Evolutionary conservation across 2,113 vertebrate genomes (phyloP).

Genomic region (Hiodon tergisus): DNA sequence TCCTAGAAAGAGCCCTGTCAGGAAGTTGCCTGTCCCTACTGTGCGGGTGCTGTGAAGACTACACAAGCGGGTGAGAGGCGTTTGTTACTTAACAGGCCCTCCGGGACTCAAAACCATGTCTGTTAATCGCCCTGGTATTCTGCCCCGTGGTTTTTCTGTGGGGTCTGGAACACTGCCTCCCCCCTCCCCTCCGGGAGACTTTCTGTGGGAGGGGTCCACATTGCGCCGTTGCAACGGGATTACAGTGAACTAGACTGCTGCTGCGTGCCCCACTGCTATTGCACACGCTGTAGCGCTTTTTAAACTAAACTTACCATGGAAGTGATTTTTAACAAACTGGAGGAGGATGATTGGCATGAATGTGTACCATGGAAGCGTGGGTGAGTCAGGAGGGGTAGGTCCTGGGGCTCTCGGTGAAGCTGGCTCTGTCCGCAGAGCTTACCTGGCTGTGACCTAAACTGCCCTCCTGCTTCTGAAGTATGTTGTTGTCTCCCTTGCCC

Average conservation of each 20-base stretch:
- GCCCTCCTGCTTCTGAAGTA: too few species aligned
- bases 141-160: constrained; percentile 21
- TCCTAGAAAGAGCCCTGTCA: constrained; percentile 25
- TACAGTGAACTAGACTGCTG: background rate
- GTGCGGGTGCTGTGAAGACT: constrained; percentile 44
- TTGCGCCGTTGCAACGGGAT: background rate
- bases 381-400: too few species aligned
- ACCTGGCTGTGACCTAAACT: too few species aligned
- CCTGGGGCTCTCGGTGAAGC: too few species aligned
- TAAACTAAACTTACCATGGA: background rate
- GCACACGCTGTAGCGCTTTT: background rate
- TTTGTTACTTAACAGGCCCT: constrained; percentile 34
- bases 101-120: constrained; percentile 28
- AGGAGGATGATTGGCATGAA: too few species aligned
- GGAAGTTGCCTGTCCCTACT: constrained; percentile 20
- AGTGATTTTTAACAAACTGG: too few species aligned
- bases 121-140: constrained; percentile 32
- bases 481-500: too few species aligned
- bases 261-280: background rate
- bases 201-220: constrained; percentile 13
- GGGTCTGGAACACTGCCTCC: constrained; percentile 13
- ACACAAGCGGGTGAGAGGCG: constrained; percentile 41
- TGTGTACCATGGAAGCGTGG: too few species aligned
- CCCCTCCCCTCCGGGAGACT: background rate
- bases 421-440: too few species aligned